phyloP scores from a whole-genome alignment of 2,888 invertebrate genomes.

The Synanthedon andrenaeformis region DNA sequence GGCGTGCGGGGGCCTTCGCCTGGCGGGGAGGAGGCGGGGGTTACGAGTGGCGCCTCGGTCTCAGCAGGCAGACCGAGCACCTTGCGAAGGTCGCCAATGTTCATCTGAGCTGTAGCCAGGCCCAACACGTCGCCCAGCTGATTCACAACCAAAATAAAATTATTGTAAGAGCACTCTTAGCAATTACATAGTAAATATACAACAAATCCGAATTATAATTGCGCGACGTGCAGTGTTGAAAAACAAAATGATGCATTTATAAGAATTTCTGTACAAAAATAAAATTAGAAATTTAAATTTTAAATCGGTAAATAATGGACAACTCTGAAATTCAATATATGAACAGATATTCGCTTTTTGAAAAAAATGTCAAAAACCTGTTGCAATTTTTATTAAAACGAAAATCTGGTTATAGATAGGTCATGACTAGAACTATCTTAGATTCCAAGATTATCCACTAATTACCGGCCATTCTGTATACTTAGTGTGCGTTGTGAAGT shows the following conservation, averaged over 20 bases:
- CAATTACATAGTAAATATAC: not conserved
- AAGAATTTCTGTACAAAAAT: not conserved
- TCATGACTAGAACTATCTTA: too few species aligned
- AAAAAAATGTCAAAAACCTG: too few species aligned
- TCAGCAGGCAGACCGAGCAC: constrained; percentile 78
- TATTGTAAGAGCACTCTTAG: not conserved
- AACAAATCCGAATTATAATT: not conserved
- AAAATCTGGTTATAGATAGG: too few species aligned
- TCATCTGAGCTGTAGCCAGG: constrained; percentile 93
- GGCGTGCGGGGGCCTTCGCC: constrained; percentile 34
- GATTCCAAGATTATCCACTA: too few species aligned
- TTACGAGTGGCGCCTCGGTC: constrained; percentile 28
- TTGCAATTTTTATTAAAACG: too few species aligned
- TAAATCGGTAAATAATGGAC: too few species aligned
- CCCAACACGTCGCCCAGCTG: constrained; percentile 90
- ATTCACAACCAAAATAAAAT: constrained; percentile 3
- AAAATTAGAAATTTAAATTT: too few species aligned
- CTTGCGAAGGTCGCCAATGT: constrained; percentile 88
- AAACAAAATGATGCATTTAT: not conserved
- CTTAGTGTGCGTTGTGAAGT: too few species aligned
- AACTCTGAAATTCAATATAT: too few species aligned
- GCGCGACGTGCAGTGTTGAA: not conserved
- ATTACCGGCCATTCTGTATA: too few species aligned
- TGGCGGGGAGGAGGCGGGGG: constrained; percentile 13
- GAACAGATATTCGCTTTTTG: too few species aligned